Evolutionary conservation across 2,888 invertebrate species (phyloP), one percentile per base, ranked within the genome.

Genomic region (Zaprionus obscuricornis): DNA sequence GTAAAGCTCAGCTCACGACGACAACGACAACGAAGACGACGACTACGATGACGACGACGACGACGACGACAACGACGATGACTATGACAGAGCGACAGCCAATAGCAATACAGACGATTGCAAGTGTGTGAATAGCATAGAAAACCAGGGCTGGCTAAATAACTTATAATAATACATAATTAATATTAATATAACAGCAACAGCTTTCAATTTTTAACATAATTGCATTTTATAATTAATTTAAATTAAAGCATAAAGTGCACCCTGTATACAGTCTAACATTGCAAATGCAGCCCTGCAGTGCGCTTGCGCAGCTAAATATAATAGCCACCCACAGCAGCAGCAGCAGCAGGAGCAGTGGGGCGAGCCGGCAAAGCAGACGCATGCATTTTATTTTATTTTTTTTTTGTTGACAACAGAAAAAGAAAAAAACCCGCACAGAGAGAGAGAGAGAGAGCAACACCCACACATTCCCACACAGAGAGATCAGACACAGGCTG

Each of bases 1-100:
- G 59, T 55, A 77, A 76, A 67, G 83, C 83, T 75, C 54, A 59
- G 52, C 55, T 59, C 64, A 74, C 49, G 54, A 70, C 52, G 22
- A 42, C 13, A 34, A 43, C 29, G 20, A 42, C 36, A 17, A 63
- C 42, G n/a, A 13, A 24, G 45, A 59, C 52, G 18, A 13, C 36
- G 57, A 65, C 47, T 6, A 17, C 22, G 45, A 51, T 37, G 11
- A 14, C 10, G 36, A 45, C 18, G 11, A 34, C 39, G 42, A 14
- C 8, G 18, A 42, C 49, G 49, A 45, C 31, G n/a, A 54, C n/a
- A 26, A 14, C 24, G 60, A 50, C 60, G 40, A 22, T 31, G n/a
- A n/a, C n/a, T n/a, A n/a, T n/a, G n/a, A n/a, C n/a, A n/a, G n/a
- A n/a, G n/a, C n/a, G 31, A 58, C 64, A 52, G 37, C 31, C 16